phyloP scores from a whole-genome alignment of 2,888 invertebrate species.

The Ormyrus nitidulus region DNA sequence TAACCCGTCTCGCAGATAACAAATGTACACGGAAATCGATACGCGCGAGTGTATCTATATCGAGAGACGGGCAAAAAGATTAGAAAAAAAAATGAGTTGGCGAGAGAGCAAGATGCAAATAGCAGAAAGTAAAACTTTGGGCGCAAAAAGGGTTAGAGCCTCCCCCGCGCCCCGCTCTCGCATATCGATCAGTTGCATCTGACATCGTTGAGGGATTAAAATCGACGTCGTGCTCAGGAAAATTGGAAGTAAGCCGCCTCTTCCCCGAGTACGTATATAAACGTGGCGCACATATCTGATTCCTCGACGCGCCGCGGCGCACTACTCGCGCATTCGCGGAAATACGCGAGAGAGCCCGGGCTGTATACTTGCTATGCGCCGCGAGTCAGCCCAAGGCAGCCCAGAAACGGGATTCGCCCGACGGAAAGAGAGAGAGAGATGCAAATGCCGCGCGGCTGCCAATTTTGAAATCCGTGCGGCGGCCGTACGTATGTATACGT shows the following conservation, averaged over 20 bases:
- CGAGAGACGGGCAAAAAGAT: no score
- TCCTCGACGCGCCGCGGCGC: background rate
- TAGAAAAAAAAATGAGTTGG: no score
- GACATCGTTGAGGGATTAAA: constrained; percentile 43
- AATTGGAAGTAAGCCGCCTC: constrained; percentile 40
- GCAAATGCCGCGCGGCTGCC: constrained; percentile 16
- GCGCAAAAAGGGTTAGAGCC: background rate
- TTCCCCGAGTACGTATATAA: background rate
- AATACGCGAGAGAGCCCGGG: no score
- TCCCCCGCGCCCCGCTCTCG: background rate
- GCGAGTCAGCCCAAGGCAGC: no score
- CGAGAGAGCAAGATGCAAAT: no score
- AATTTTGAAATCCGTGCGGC: constrained; percentile 22
- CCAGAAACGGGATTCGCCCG: no score
- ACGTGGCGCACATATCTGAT: background rate
- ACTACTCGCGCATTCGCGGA: no score
- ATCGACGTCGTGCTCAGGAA: constrained; percentile 27
- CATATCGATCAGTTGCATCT: constrained; percentile 29
- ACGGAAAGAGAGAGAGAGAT: background rate
- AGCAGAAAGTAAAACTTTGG: no score
- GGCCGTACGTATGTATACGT: background rate
- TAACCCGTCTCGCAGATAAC: no score
- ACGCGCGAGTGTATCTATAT: no score
- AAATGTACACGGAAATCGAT: no score
- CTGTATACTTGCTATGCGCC: no score